A percentile compares a stretch with the other conserved stretches of the same genome.
Conservation (phyloP, 2,888 invertebrate species). For the Hyles lineata region DNA sequence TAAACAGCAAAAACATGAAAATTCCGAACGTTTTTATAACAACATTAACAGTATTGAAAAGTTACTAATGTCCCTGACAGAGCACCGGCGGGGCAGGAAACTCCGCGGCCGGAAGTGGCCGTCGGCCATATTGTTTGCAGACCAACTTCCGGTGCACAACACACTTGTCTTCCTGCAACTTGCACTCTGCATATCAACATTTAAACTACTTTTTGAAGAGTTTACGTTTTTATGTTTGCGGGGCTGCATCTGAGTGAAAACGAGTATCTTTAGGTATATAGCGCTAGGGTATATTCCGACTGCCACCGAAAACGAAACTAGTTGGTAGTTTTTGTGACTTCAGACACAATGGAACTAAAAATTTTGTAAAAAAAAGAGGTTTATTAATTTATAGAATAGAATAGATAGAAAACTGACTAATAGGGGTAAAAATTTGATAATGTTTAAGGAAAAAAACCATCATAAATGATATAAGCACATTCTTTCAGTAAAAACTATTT, state of each 20-base stretch:
- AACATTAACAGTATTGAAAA: constrained; percentile 39
- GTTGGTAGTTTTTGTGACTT: no score
- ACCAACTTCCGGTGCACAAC: constrained; percentile 64
- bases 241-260: neutral
- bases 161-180: constrained; percentile 56
- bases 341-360: no score
- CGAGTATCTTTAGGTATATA: no score
- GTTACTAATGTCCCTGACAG: constrained; percentile 49
- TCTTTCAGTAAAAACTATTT: no score
- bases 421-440: no score
- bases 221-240: neutral
- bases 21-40: constrained; percentile 9
- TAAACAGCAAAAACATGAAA: constrained; percentile 1
- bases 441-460: no score
- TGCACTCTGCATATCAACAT: constrained; percentile 41
- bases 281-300: neutral
- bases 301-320: no score
- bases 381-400: no score
- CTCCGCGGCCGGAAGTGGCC: constrained; percentile 65
- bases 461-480: no score
- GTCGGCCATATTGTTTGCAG: constrained; percentile 74
- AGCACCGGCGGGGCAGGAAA: constrained; percentile 58
- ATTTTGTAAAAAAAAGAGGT: no score
- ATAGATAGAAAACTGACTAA: no score
- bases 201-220: constrained; percentile 53